Conservation (phyloP, 2,797 vertebrate species). For the Galago senegalensis region DNA sequence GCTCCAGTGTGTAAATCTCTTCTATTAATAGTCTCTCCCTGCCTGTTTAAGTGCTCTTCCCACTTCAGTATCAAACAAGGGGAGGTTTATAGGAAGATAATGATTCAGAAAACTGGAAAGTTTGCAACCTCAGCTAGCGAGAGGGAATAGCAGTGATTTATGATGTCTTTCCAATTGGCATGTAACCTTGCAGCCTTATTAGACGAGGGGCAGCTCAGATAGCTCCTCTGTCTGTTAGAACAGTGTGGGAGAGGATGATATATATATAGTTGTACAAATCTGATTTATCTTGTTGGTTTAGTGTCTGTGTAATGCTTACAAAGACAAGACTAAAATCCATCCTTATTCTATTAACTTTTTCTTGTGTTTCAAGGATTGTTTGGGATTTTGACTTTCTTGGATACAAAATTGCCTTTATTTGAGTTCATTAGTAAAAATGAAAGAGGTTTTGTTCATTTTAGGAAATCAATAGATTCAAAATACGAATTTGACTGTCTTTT, state of each 20-base stretch:
- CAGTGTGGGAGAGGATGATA: constrained; percentile 26
- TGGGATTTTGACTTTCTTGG: constrained; percentile 59
- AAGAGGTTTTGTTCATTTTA: constrained; percentile 59
- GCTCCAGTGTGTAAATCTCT: not conserved
- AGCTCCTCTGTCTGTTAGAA: not conserved
- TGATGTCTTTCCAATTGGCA: constrained; percentile 54
- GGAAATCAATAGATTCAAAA: constrained; percentile 67
- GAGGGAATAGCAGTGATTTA: constrained; percentile 67
- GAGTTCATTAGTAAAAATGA: constrained; percentile 29
- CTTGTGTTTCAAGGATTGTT: constrained; percentile 14
- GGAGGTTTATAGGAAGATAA: constrained; percentile 26
- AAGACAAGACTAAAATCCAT: constrained; percentile 8
- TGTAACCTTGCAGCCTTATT: constrained; percentile 49
- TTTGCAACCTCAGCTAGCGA: not conserved
- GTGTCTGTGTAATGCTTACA: constrained; percentile 19
- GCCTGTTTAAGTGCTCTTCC: not conserved
- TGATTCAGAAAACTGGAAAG: constrained; percentile 65
- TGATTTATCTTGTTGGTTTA: constrained; percentile 63
- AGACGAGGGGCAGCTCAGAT: constrained; percentile 30
- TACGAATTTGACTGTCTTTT: not conserved
- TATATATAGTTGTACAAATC: constrained; percentile 13
- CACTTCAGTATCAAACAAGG: not conserved
- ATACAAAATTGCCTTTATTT: constrained; percentile 11
- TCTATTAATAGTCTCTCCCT: not conserved
- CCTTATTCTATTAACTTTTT: not conserved